Evolutionary conservation across 2,797 vertebrate species (phyloP), one percentile per base, ranked within the genome.

Genomic region (Epinephelus awoara): DNA sequence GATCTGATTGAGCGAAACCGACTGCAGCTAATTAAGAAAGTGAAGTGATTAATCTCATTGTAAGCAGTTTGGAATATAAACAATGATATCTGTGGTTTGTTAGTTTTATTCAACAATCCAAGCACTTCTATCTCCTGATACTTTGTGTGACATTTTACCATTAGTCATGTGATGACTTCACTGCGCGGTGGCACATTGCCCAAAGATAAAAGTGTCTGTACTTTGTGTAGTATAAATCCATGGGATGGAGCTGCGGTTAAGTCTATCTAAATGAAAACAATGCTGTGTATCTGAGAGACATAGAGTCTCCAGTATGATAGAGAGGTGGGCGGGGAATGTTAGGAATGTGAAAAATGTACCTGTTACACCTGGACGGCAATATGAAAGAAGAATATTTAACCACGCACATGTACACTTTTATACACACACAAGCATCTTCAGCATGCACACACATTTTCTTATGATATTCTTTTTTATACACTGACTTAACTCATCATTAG

Each of bases 261-360:
- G 21, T 29, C 27, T n/a, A 40, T 21, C 38, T 54, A 63, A 66
- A 64, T 4, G 38, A 72, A 75, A 59, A 54, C n/a, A 51, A 52
- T 47, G 51, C 27, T 38, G 51, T 40, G 55, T 67, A 42, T 72
- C 13, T 72, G 52, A 68, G 47, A 77, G 17, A 75, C 63, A 69
- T 15, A 27, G 82, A 83, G 88, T 86, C 93, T 95, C 80, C 89
- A 93, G 82, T 90, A 85, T 76, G 34, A 93, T 79, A 83, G 52
- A 56, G 12, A 34, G 34, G 34, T 29, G 34, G 34, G 34, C 7
- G 47, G 85, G 79, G 91, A 96, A 96, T 92, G 92, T 2, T 65
- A 95, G 91, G 91, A 93, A 96, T 95, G 91, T 93, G 84, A 95
- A 96, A 91, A 83, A 95, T 73, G 79, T 90, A 87, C 87, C 89